A percentile compares a stretch with the other conserved stretches of the same genome.
Conservation (phyloP, 1,140 invertebrate species). For the Araneus ventricosus region DNA sequence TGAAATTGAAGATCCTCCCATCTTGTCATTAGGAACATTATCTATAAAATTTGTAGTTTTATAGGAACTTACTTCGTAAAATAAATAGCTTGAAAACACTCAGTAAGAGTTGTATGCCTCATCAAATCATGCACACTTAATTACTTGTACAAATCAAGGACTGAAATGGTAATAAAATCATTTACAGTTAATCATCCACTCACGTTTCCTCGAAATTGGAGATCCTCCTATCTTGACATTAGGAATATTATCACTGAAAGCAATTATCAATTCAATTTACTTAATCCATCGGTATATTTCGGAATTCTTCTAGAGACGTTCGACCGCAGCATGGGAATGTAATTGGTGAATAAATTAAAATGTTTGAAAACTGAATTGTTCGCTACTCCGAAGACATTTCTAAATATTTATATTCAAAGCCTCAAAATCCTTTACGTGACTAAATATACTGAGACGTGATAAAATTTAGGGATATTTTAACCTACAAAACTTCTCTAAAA, state of each 20-base stretch:
- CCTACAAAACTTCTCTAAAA: neutral
- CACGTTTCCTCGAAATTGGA: neutral
- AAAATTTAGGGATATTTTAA: neutral
- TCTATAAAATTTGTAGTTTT: too few species aligned
- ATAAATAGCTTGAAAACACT: neutral
- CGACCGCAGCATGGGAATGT: neutral
- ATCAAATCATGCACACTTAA: neutral
- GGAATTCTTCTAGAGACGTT: neutral
- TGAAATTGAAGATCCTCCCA: neutral
- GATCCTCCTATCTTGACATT: neutral
- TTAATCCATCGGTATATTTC: neutral
- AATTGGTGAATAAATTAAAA: neutral
- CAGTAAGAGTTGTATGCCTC: neutral
- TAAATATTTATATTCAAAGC: neutral
- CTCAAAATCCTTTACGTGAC: neutral
- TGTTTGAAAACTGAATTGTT: neutral
- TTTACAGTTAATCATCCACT: neutral
- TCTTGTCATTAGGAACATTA: slow-evolving; percentile 1
- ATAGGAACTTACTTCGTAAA: too few species aligned
- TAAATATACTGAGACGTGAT: neutral
- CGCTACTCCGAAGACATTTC: neutral
- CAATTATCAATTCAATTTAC: neutral
- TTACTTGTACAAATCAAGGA: neutral
- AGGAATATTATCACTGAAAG: neutral
- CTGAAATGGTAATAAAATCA: neutral